Percentiles rank a stretch among this genome's conserved stretches.
Conservation (phyloP, 2,113 vertebrate species). For the Leiothrix lutea region DNA sequence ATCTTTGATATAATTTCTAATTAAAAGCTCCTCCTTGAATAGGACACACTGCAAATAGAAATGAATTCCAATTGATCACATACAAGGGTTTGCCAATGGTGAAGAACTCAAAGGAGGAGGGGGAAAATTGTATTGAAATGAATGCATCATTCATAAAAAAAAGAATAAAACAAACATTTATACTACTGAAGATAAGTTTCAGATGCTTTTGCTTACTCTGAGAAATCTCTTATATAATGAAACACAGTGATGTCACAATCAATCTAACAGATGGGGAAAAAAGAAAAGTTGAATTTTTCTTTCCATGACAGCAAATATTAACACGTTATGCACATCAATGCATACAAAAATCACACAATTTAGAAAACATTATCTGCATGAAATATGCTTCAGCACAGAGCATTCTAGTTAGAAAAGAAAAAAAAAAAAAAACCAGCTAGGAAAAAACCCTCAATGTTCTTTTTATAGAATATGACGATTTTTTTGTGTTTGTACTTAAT, state of each 20-base stretch:
- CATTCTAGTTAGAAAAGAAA: background rate
- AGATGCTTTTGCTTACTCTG: background rate
- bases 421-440: background rate
- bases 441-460: accelerated
- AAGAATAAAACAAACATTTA: background rate
- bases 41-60: background rate
- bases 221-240: background rate
- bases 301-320: background rate
- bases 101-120: background rate
- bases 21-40: background rate
- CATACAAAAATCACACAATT: background rate
- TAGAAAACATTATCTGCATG: background rate
- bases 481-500: background rate
- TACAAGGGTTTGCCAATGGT: background rate
- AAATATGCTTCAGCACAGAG: background rate
- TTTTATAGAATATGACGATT: background rate
- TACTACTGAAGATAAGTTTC: background rate
- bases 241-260: background rate
- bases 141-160: background rate
- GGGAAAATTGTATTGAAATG: background rate
- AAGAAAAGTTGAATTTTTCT: background rate
- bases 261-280: background rate
- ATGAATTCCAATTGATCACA: accelerated
- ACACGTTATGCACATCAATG: background rate
- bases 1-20: background rate